Conservation (phyloP, 2,888 invertebrate species). For the Allolobophora icterica region DNA sequence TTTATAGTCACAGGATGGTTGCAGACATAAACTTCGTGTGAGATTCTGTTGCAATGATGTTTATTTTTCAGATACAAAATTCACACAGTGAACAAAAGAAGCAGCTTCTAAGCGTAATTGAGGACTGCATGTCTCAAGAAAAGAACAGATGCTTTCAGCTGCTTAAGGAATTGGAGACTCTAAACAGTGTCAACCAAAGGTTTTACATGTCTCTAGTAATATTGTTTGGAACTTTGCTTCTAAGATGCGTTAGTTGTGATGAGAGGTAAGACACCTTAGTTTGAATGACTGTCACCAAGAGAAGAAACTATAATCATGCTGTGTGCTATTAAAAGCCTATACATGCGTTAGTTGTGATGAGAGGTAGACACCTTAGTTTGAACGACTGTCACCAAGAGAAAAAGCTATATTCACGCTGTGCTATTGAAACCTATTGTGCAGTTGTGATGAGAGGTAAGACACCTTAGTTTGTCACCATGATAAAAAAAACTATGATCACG, state of each 20-base stretch:
- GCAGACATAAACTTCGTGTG: not conserved
- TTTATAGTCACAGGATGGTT: not conserved
- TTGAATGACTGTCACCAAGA: no score
- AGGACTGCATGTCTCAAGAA: not conserved
- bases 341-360: no score
- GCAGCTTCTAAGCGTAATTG: not conserved
- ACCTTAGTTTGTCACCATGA: no score
- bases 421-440: no score
- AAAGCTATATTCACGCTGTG: no score
- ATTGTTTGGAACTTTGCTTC: not conserved
- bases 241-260: not conserved
- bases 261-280: not conserved
- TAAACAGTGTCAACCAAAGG: not conserved
- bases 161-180: not conserved
- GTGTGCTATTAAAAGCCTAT: no score
- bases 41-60: not conserved
- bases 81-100: not conserved
- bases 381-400: no score
- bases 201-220: not conserved
- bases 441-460: no score
- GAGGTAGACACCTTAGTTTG: no score
- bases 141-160: not conserved
- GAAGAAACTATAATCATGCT: no score
- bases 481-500: no score
- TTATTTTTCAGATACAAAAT: not conserved